These are phyloP conservation scores for Neoascia interrupta DNA, from an alignment of 2,888 invertebrate genomes.

Conservation along the genomic window DNA sequence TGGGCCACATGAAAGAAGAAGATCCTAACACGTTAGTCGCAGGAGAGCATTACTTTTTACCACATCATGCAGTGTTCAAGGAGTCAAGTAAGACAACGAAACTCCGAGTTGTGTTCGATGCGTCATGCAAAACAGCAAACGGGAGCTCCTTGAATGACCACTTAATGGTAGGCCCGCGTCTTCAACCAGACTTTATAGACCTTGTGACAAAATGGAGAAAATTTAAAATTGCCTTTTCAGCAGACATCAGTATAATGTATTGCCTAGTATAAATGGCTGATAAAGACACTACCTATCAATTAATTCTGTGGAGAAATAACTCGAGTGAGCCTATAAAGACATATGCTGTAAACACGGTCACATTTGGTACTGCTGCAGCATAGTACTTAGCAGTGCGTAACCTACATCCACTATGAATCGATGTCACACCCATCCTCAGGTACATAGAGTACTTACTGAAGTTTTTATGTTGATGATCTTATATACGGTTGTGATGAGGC, in stretches of 20 bases:
- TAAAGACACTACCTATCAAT: slow-evolving; percentile 34
- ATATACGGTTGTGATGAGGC: slow-evolving; percentile 28
- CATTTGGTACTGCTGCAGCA: slow-evolving; percentile 61
- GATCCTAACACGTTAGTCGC: not conserved
- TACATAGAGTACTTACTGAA: slow-evolving; percentile 28
- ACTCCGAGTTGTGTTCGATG: not conserved
- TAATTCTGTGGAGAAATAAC: slow-evolving; percentile 35
- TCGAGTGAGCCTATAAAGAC: slow-evolving; percentile 31
- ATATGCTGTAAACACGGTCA: slow-evolving; percentile 60
- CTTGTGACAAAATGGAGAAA: not conserved
- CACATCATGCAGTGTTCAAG: not conserved
- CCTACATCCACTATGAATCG: slow-evolving; percentile 53
- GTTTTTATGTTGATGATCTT: slow-evolving; percentile 67
- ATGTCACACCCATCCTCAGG: slow-evolving; percentile 66
- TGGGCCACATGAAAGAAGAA: not conserved
- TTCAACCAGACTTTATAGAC: not conserved
- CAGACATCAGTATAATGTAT: not conserved
- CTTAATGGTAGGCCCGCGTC: not conserved
- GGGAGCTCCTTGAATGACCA: not conserved
- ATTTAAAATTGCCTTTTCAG: not conserved
- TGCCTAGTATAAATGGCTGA: too few species aligned
- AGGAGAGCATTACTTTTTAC: not conserved
- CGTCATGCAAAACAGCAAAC: not conserved
- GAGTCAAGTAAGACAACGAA: not conserved
- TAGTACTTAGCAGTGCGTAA: slow-evolving; percentile 58